Evolutionary conservation across 1,140 invertebrate genomes (phyloP), one percentile per base, ranked within the genome.

Genomic region (Zaprionus ornatus): DNA sequence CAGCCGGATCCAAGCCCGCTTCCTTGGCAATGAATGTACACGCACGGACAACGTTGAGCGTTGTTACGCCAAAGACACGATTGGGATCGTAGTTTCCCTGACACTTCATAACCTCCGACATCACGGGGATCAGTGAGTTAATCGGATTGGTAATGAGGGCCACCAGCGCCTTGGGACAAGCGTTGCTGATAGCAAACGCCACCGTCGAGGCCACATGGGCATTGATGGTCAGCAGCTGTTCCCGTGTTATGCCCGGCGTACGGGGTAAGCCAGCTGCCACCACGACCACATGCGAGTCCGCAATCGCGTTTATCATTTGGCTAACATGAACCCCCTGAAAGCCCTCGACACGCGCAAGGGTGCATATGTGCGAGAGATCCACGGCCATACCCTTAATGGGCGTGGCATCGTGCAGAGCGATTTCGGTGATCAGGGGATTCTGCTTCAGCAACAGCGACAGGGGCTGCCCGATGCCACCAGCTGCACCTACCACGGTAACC

Each of bases 81-180:
- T 96, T 96, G 0, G 97, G 96, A 93, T 99, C 97, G 88, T 96
- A 98, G 32, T 96, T 96, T 6, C 57, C 84, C 93, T 93, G 92
- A 97, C 97, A 97, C 93, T 98, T 98, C 68, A 98, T 93, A 1
- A 99, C 95, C 93, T 99, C 99, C 15, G 97, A 95, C 6, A 98
- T 98, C 84, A 99, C 98, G 1, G 99, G 99, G 19, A 99, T 97
- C 69, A 98, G 98, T 56, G 98, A 98, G 93, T 99, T 99, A 10
- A 99, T 97, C 0, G 99, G 99, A 94, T 99, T 99, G 2, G 98
- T 97, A 90, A 99, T 99, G 84, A 99, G 98, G 13, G 96, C 97
- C 66, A 99, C 93, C 40, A 99, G 95, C 13, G 99, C 98, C 90
- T 98, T 97, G 13, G 99, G 99, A 40, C 96, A 95, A 61, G 95